phyloP scores from a whole-genome alignment of 2,113 vertebrate species.

The Semicossyphus pulcher region DNA sequence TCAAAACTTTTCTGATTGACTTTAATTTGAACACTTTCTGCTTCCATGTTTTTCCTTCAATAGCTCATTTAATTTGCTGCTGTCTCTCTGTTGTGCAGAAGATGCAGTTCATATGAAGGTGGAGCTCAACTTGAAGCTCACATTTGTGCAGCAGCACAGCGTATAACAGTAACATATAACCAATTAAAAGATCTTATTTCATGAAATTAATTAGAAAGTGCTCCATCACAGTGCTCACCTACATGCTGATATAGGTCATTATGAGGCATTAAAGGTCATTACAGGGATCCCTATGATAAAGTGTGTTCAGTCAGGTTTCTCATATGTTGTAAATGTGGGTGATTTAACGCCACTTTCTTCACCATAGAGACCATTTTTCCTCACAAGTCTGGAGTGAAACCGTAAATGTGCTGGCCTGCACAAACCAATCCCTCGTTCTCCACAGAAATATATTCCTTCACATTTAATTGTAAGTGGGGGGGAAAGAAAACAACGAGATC shows the following conservation, averaged over 20 bases:
- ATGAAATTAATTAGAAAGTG: conserved; percentile 54
- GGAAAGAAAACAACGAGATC: conserved; percentile 81
- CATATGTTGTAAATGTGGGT: neutral
- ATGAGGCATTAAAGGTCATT: conserved; percentile 65
- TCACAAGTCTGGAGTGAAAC: conserved; percentile 16
- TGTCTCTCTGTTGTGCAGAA: neutral
- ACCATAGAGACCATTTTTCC: neutral
- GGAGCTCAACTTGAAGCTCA: conserved; percentile 4
- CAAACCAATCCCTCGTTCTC: conserved; percentile 63
- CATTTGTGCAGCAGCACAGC: conserved; percentile 3
- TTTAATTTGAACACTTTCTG: too few species aligned
- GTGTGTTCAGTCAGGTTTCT: conserved; percentile 2
- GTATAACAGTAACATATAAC: conserved; percentile 22
- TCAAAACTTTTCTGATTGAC: too few species aligned
- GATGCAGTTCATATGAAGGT: neutral
- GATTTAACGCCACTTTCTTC: conserved; percentile 14
- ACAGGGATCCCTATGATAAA: conserved; percentile 43
- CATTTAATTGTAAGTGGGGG: conserved; percentile 75
- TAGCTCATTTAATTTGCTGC: too few species aligned
- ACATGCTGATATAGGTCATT: conserved; percentile 60
- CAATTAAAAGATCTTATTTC: conserved; percentile 55
- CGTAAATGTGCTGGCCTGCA: conserved; percentile 52
- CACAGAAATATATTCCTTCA: conserved; percentile 70
- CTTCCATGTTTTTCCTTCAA: too few species aligned
- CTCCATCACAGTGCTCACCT: conserved; percentile 40